Percentiles rank a stretch among this genome's conserved stretches.
Conservation (phyloP, 2,888 invertebrate species). For the Ectemnius cavifrons region DNA sequence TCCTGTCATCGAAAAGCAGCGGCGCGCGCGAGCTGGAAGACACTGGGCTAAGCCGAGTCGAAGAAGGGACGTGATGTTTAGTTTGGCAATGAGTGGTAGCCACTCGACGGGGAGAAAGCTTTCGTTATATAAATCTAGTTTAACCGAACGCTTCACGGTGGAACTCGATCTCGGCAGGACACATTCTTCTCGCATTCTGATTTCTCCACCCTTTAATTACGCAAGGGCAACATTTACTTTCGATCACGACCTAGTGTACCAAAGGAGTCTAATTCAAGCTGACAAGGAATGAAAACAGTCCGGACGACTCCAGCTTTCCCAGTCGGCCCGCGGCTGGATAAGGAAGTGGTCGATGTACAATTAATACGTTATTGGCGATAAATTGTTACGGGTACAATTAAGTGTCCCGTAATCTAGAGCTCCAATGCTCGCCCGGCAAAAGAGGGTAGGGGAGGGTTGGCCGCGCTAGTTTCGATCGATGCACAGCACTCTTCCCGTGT, state of each 20-base stretch:
- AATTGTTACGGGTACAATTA: conserved; percentile 32
- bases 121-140: conserved; percentile 48
- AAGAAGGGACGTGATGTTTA: conserved; percentile 61
- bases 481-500: conserved; percentile 42
- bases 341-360: conserved; percentile 9
- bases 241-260: neutral
- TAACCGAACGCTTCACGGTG: conserved; percentile 31
- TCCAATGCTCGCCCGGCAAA: neutral
- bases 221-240: conserved; percentile 6
- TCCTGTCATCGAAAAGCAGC: conserved; percentile 58
- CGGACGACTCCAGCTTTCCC: neutral
- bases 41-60: conserved; percentile 39
- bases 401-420: conserved; percentile 22
- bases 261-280: neutral
- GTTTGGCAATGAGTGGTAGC: conserved; percentile 55
- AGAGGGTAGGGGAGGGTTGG: conserved; percentile 19
- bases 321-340: neutral
- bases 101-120: conserved; percentile 31
- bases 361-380: conserved; percentile 25
- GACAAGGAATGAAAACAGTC: neutral
- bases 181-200: neutral
- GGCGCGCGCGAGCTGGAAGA: conserved; percentile 29
- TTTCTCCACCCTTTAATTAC: conserved; percentile 4
- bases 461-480: conserved; percentile 44
- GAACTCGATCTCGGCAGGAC: neutral